Conservation (phyloP, 92 coral and sea anemone species). For the Epizoanthus ramosus region DNA sequence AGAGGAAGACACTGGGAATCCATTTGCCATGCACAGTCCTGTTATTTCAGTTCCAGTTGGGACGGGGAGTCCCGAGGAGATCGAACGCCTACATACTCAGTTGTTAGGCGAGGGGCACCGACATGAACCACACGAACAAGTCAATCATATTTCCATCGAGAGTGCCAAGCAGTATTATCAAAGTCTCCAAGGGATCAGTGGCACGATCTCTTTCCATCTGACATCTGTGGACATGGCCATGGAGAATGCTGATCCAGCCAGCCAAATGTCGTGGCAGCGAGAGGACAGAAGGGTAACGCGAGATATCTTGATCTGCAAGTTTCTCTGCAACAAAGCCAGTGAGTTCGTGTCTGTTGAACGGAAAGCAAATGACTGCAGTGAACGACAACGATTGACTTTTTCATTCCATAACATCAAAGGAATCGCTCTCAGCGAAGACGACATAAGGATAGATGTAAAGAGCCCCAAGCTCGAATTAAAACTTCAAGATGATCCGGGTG, state of each 20-base stretch:
- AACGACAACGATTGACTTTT: neutral
- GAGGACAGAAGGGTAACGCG: neutral
- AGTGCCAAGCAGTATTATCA: neutral
- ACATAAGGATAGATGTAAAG: neutral
- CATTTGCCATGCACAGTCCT: too few species aligned
- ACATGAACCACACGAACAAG: neutral
- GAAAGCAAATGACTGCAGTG: neutral
- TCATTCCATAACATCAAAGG: neutral
- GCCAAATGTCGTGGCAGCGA: conserved; percentile 9
- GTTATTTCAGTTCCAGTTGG: neutral
- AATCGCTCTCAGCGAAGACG: too few species aligned
- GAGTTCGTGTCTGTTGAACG: neutral
- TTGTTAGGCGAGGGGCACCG: neutral
- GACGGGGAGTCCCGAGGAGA: neutral
- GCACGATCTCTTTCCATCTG: neutral
- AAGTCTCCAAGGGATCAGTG: neutral
- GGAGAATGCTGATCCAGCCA: neutral
- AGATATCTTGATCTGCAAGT: neutral
- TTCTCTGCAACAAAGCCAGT: neutral
- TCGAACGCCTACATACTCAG: neutral
- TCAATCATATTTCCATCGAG: neutral
- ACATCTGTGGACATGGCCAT: neutral
- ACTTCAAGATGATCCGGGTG: neutral
- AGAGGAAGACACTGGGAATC: too few species aligned
- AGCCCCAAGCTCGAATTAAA: neutral